A percentile compares a stretch with the other conserved stretches of the same genome.
These are phyloP conservation scores for Echinometra lucunter DNA, from an alignment of 53 echinoderm and acorn worm genomes.

Conservation along the genomic window DNA sequence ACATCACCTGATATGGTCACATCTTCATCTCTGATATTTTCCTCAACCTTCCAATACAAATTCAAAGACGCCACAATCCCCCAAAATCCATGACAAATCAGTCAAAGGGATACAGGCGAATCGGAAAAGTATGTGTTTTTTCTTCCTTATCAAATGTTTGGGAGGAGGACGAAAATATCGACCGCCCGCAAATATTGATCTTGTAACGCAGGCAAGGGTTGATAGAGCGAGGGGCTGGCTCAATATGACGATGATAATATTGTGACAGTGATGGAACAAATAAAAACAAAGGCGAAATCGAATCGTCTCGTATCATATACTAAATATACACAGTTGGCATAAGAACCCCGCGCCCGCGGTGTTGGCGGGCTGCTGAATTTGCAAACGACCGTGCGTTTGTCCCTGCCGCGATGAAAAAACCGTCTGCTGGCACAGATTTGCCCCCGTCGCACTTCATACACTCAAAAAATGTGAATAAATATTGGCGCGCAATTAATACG, in stretches of 20 bases:
- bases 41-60: slow-evolving; percentile 6
- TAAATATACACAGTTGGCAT: slow-evolving; percentile 71
- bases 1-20: slow-evolving; percentile 28
- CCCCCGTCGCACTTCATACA: slow-evolving; percentile 56
- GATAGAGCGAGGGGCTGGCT: slow-evolving; percentile 44
- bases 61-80: slow-evolving; percentile 10
- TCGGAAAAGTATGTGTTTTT: not conserved
- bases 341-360: slow-evolving; percentile 58
- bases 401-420: not conserved
- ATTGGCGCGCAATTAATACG: slow-evolving; percentile 67
- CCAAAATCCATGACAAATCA: slow-evolving; percentile 9
- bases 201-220: slow-evolving; percentile 60
- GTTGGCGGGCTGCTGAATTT: slow-evolving; percentile 30
- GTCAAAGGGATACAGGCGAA: slow-evolving; percentile 1
- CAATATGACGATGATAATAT: slow-evolving; percentile 70
- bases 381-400: slow-evolving; percentile 30
- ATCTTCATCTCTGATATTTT: slow-evolving; percentile 27
- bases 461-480: slow-evolving; percentile 68
- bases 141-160: not conserved
- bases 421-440: slow-evolving; percentile 36
- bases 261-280: slow-evolving; percentile 69
- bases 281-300: slow-evolving; percentile 64
- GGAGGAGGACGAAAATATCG: slow-evolving; percentile 39
- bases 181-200: slow-evolving; percentile 64
- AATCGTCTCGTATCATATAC: slow-evolving; percentile 63